Evolutionary conservation across 2,113 vertebrate species (phyloP).

Genomic region (Ceyx cyanopectus): DNA sequence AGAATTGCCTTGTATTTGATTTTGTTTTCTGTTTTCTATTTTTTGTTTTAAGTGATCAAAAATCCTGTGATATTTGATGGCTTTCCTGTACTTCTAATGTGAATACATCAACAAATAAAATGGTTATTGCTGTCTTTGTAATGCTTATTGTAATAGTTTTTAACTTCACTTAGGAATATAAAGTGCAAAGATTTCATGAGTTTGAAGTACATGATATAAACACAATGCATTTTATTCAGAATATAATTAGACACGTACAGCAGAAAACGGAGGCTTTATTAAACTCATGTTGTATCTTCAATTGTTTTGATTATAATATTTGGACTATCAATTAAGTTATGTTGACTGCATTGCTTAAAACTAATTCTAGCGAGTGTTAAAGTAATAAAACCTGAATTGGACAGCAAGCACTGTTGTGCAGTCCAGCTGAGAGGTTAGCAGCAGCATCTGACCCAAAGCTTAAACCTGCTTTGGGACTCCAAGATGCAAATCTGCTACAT

Average conservation of each 20-base stretch:
- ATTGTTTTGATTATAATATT: not conserved
- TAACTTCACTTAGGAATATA: not conserved
- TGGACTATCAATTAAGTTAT: not conserved
- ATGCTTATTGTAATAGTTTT: not conserved
- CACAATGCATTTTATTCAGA: not conserved
- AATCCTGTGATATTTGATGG: not conserved
- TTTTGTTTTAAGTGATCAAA: not conserved
- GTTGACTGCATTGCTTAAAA: not conserved
- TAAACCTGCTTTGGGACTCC: not conserved
- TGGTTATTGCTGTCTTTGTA: not conserved
- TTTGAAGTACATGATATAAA: not conserved
- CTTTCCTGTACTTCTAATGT: not conserved
- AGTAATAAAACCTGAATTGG: not conserved
- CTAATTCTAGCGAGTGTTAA: not conserved
- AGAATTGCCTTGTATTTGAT: not conserved
- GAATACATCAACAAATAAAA: not conserved
- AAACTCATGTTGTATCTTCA: not conserved
- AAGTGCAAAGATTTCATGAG: not conserved
- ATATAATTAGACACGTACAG: not conserved
- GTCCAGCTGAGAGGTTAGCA: not conserved
- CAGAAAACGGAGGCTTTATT: not conserved
- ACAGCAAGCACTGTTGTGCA: not conserved
- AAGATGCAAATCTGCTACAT: not conserved
- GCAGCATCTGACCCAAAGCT: not conserved
- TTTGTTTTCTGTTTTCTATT: not conserved